Evolutionary conservation across 1,140 invertebrate genomes (phyloP), one percentile per base, ranked within the genome.

Genomic region (Oncopeltus fasciatus): DNA sequence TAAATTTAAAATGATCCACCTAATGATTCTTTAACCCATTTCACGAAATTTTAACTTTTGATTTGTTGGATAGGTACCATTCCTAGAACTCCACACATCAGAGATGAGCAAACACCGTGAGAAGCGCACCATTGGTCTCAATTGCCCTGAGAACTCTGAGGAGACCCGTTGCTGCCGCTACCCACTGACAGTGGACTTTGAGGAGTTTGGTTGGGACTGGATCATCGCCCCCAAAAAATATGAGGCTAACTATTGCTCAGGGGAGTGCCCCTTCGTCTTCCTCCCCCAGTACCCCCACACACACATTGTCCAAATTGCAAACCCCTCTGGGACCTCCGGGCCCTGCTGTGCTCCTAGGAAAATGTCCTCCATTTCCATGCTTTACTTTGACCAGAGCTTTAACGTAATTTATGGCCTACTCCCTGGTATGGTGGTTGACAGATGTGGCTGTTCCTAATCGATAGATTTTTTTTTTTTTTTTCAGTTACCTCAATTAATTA

Each of bases 171-270:
- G 92, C 73, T 95, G 92, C 72, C 83, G 90, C 16, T 94, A 93
- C 72, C 88, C 90, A 1, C 79, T 98, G 18, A 89, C 88, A 12
- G 92, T 99, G 14, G 91, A 98, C 76, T 98, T 99, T 74, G 88
- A 87, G 67, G 89, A 92, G 66, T 93, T 98, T 70, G 93, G 92
- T 12, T 98, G 95, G 94, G 92, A 97, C 69, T 98, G 94, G 88
- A 94, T 98, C 68, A 92, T 99, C 33, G 94, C 94, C 0, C 95
- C 95, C 0, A 90, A 90, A 68, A 83, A 86, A 66, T 99, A 98
- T 75, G 86, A 95, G 70, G 95, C 95, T 18, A 93, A 94, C 76
- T 97, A 94, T 75, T 99, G 95, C 77, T 86, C 87, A 62, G 95
- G 95, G 2, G 89, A 95, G 68, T 98, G 95, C 78, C 87, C 88